phyloP scores from a whole-genome alignment of 2,797 vertebrate genomes.

The Threskiornis aethiopicus region DNA sequence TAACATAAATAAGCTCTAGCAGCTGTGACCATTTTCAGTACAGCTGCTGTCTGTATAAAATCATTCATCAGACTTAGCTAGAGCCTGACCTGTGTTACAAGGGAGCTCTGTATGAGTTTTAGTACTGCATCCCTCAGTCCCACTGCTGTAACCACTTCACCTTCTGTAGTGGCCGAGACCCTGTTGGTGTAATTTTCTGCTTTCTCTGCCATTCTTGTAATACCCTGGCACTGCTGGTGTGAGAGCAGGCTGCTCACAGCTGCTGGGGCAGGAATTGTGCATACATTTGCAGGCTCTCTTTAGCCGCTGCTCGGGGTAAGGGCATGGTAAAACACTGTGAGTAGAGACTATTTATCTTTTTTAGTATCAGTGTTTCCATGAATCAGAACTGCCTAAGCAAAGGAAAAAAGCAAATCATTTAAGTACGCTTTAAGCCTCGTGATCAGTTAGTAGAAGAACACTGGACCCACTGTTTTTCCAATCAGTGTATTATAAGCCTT shows the following conservation, averaged over 20 bases:
- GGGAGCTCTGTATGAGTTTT: not conserved
- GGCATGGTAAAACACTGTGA: not conserved
- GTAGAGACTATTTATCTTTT: not conserved
- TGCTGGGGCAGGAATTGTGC: not conserved
- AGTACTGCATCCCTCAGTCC: not conserved
- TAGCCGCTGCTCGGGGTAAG: not conserved
- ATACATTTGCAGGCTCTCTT: not conserved
- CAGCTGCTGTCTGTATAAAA: not conserved
- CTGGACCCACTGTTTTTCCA: not conserved
- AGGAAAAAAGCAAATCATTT: not conserved
- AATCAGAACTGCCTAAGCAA: not conserved
- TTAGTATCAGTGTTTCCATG: not conserved
- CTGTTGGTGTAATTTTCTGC: not conserved
- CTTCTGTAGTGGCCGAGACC: not conserved
- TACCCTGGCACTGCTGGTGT: not conserved
- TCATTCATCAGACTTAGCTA: not conserved
- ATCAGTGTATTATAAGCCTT: not conserved
- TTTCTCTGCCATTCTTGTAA: not conserved
- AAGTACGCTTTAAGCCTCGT: not conserved
- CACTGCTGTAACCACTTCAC: not conserved
- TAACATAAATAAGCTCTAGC: not conserved
- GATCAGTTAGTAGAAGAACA: not conserved
- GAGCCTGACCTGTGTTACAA: not conserved
- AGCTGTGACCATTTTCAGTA: not conserved
- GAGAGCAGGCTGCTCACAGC: not conserved